Conservation (phyloP, 2,888 invertebrate genomes). For the Scaptomyza caliginosa region DNA sequence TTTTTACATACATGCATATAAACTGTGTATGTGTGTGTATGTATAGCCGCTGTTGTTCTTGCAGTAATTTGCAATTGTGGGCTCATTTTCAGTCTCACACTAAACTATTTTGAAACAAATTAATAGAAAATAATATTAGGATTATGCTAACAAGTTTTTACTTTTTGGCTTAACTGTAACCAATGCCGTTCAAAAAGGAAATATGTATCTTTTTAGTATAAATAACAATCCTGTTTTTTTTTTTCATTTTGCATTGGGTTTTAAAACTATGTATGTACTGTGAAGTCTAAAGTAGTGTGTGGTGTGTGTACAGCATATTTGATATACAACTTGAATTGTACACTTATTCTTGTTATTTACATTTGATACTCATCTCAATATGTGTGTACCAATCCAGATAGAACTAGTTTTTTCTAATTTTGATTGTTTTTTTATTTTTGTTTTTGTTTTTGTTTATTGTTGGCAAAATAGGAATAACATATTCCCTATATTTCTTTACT, state of each 20-base stretch:
- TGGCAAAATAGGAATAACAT: slow-evolving; percentile 15
- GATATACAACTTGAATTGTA: slow-evolving; percentile 49
- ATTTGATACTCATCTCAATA: slow-evolving; percentile 51
- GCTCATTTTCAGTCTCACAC: slow-evolving; percentile 74
- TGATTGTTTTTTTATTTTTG: slow-evolving; percentile 51
- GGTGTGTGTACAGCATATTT: slow-evolving; percentile 53
- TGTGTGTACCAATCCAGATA: slow-evolving; percentile 48
- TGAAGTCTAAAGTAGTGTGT: slow-evolving; percentile 12
- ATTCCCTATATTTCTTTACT: neutral
- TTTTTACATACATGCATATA: slow-evolving; percentile 5
- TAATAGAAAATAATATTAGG: slow-evolving; percentile 15
- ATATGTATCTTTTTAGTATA: slow-evolving; percentile 6
- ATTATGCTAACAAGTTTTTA: slow-evolving; percentile 34
- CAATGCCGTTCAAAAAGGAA: slow-evolving; percentile 21
- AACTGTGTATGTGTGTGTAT: slow-evolving; percentile 25
- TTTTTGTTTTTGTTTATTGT: slow-evolving; percentile 27
- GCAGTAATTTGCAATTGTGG: slow-evolving; percentile 42
- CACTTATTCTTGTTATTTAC: slow-evolving; percentile 45
- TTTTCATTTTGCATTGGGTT: slow-evolving; percentile 23
- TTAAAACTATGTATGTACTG: slow-evolving; percentile 9
- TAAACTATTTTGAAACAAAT: slow-evolving; percentile 49
- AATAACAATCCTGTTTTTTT: slow-evolving; percentile 24
- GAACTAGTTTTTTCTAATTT: slow-evolving; percentile 30
- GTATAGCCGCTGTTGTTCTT: slow-evolving; percentile 24
- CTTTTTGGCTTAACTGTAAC: slow-evolving; percentile 29